phyloP scores from a whole-genome alignment of 2,113 vertebrate species.

The Macquaria australasica region DNA sequence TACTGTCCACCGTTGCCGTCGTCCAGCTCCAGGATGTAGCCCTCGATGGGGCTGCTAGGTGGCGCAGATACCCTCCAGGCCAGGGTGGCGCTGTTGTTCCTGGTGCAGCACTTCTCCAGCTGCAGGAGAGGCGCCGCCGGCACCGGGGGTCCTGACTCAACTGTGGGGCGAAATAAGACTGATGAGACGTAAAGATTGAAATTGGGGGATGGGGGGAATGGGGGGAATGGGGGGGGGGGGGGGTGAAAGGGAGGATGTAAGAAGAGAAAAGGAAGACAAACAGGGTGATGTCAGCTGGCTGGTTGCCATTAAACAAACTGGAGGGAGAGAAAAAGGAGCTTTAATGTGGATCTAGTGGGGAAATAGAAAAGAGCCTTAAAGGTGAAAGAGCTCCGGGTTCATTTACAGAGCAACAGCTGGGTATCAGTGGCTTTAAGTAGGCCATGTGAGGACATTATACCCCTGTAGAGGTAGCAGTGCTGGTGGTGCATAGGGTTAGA shows the following conservation, averaged over 20 bases:
- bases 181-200: background rate
- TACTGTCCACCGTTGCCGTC: slow-evolving; percentile 97
- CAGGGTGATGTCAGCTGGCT: slow-evolving; percentile 17
- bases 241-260: background rate
- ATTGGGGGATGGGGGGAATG: background rate
- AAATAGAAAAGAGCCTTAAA: slow-evolving; percentile 17
- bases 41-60: slow-evolving; percentile 88
- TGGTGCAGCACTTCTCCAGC: slow-evolving; percentile 96
- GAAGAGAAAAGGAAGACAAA: slow-evolving; percentile 17
- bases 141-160: slow-evolving; percentile 85
- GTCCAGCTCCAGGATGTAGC: slow-evolving; percentile 97
- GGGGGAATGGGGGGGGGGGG: background rate
- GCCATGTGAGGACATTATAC: slow-evolving; percentile 28
- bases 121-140: slow-evolving; percentile 93
- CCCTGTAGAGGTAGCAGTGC: slow-evolving; percentile 8
- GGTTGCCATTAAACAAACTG: slow-evolving; percentile 34
- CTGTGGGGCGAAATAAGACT: slow-evolving; percentile 36
- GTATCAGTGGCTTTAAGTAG: slow-evolving; percentile 30
- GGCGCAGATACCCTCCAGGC: slow-evolving; percentile 93
- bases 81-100: slow-evolving; percentile 97
- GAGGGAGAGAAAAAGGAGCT: slow-evolving; percentile 25
- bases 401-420: slow-evolving; percentile 56
- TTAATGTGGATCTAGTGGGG: slow-evolving; percentile 30
- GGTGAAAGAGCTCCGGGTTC: slow-evolving; percentile 36
- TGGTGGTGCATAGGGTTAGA: slow-evolving; percentile 16